Conservation (phyloP, 2,888 invertebrate species). For the Tuberolachnus salignus region DNA sequence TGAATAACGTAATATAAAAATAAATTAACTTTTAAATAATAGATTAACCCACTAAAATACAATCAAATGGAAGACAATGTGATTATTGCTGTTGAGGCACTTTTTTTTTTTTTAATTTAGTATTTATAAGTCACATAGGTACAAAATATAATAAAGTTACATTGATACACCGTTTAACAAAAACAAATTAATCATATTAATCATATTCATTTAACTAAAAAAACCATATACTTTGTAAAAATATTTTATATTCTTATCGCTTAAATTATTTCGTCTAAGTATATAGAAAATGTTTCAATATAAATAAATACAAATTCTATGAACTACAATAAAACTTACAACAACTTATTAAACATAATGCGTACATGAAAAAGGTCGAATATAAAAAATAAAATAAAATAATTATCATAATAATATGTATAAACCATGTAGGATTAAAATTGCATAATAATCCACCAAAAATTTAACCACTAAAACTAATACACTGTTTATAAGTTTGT, state of each 20-base stretch:
- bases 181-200: background rate
- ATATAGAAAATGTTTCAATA: background rate
- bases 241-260: background rate
- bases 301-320: constrained; percentile 13
- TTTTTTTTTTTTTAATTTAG: background rate
- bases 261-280: constrained; percentile 15
- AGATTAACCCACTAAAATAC: background rate
- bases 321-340: background rate
- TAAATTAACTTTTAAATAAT: constrained; percentile 25
- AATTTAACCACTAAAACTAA: background rate
- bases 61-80: constrained; percentile 42
- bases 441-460: background rate
- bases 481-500: background rate
- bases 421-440: background rate
- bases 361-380: background rate
- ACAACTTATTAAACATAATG: background rate
- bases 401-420: background rate
- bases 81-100: constrained; percentile 36
- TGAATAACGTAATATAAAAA: constrained; percentile 33
- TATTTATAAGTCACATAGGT: background rate
- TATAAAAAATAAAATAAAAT: background rate
- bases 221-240: background rate
- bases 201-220: background rate
- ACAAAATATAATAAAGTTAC: background rate
- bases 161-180: background rate